These are phyloP conservation scores for Carassius gibelio DNA, from an alignment of 2,113 vertebrate species.

Conservation along the genomic window DNA sequence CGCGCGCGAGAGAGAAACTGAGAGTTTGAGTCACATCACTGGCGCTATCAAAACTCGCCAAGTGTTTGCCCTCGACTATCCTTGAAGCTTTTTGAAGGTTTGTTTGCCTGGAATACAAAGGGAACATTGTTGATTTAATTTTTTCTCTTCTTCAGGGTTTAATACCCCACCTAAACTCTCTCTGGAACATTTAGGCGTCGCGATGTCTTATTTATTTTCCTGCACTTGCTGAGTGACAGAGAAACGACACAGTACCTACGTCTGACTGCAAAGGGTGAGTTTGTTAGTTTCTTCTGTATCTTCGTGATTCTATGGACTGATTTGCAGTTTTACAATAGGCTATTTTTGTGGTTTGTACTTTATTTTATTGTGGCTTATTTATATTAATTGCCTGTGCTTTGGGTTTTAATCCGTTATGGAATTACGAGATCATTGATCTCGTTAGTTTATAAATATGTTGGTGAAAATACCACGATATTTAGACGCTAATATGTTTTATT, in stretches of 20 bases:
- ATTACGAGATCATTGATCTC: background rate
- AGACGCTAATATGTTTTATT: background rate
- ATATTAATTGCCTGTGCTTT: background rate
- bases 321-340: background rate
- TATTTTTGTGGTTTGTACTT: background rate
- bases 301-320: background rate
- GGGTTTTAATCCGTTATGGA: background rate
- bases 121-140: background rate
- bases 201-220: constrained; percentile 35
- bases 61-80: constrained; percentile 37
- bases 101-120: constrained; percentile 7
- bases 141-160: background rate
- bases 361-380: background rate
- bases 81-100: constrained; percentile 5
- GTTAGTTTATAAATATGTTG: background rate
- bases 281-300: background rate
- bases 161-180: background rate
- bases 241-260: background rate
- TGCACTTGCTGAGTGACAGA: background rate
- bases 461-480: background rate
- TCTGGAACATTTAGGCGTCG: constrained; percentile 5
- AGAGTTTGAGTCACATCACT: constrained; percentile 32
- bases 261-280: constrained; percentile 7
- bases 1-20: constrained; percentile 4
- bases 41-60: constrained; percentile 18